phyloP scores from a whole-genome alignment of 2,797 vertebrate species.

The Clarias laeviceps region DNA sequence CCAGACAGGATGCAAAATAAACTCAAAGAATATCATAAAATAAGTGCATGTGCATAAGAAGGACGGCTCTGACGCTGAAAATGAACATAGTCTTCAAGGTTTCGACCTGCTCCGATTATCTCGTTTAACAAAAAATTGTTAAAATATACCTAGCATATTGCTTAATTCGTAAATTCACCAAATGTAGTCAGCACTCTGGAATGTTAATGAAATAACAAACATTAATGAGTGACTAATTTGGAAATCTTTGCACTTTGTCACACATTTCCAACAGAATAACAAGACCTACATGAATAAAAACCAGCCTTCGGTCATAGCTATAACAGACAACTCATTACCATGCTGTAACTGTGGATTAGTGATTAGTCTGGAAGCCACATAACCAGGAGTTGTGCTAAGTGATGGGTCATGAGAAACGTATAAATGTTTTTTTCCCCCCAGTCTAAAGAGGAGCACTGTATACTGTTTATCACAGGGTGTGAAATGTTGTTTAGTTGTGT shows the following conservation, averaged over 20 bases:
- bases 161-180: constrained; percentile 4
- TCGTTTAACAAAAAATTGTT: background rate
- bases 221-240: constrained; percentile 60
- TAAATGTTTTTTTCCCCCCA: background rate
- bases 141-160: background rate
- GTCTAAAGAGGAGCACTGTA: constrained; percentile 25
- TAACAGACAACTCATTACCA: constrained; percentile 5
- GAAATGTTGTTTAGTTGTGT: background rate
- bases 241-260: constrained; percentile 64
- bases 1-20: background rate
- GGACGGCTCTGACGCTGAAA: background rate
- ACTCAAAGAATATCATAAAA: background rate
- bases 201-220: background rate
- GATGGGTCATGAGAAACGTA: constrained; percentile 6
- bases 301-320: constrained; percentile 13
- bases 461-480: constrained; percentile 17
- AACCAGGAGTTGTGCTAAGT: constrained; percentile 33
- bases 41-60: background rate
- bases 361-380: constrained; percentile 57
- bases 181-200: constrained; percentile 8
- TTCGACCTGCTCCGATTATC: no score
- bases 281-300: constrained; percentile 11
- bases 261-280: constrained; percentile 54
- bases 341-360: constrained; percentile 58
- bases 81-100: background rate